Conservation (phyloP, 2,113 vertebrate species). For the Smithornis capensis region DNA sequence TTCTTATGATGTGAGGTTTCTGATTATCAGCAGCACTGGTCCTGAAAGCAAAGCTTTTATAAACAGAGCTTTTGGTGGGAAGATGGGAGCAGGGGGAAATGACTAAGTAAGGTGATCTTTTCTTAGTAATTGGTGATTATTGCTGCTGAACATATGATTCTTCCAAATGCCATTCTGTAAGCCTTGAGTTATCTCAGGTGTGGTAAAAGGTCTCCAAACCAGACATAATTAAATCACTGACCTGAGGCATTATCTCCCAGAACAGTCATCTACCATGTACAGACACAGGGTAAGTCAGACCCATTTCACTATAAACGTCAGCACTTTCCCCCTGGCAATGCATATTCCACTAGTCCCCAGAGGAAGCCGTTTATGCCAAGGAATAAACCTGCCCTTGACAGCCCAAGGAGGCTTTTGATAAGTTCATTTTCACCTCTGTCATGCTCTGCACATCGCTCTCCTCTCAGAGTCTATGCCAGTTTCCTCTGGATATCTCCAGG, state of each 20-base stretch:
- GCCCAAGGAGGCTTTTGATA: background rate
- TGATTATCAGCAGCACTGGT: background rate
- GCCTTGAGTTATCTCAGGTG: background rate
- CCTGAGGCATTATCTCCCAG: background rate
- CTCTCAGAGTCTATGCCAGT: background rate
- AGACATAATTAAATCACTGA: background rate
- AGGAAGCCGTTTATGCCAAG: background rate
- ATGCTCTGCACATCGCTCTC: accelerated
- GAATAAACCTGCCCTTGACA: background rate
- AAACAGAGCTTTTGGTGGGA: background rate
- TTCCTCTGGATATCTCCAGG: background rate
- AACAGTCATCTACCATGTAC: background rate
- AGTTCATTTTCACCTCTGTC: background rate
- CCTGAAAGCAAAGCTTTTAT: background rate
- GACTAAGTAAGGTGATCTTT: background rate
- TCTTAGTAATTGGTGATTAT: conserved; percentile 5
- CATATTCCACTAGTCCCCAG: background rate
- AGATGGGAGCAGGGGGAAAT: background rate
- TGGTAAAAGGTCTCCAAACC: background rate
- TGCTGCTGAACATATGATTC: background rate
- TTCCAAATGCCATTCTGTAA: background rate
- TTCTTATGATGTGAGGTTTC: background rate
- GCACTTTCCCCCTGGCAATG: background rate
- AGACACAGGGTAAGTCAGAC: background rate
- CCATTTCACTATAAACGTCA: background rate